Base-by-base conservation (phyloP, 2,113 vertebrate genomes). In the Diphyllodes magnificus region DNA sequence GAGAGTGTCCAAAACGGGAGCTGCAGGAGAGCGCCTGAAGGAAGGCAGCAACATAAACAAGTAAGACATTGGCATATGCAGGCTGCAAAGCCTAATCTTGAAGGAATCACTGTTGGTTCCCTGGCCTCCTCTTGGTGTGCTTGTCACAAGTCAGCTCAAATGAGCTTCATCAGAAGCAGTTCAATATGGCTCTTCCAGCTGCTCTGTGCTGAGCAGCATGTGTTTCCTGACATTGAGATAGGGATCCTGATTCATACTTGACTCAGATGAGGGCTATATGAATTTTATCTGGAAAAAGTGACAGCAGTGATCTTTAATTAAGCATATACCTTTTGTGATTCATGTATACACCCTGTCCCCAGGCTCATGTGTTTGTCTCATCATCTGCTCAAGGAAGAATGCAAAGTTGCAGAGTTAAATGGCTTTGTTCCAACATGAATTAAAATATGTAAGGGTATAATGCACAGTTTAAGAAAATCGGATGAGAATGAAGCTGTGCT, bases 1-100 rank as follows among this genome's bases (percentile, higher is more conserved):
- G 91, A 97, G 99, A 50, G 99, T 99, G 28, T 99, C 99, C 66
- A 99, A 99, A 97, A 99, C 99, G 0, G 99, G 99, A 97, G 99
- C 99, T 20, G 99, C 99, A 6, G 99, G 99, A 53, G 99, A 99
- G 96, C 98, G 99, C 53, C 98, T 99, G 57, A 99, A 99, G 96
- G 99, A 99, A 97, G 99, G 99, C 96, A 99, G 99, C 98, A 99
- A 99, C 97, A 99, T 99, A 92, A 99, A 99, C 98, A 99, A 99
- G 99, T 99, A 98, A 98, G 98, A 6, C 61, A 6, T 23, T 1
- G 3, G 15, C 28, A 16, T 68, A 19, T 0, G 0, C 13, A 51
- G 50, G 31, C 44, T 86, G 31, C 4, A 13, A 21, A 81, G 20
- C 42, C n/a, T 50, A 1, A 28, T 30, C 47, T 72, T 54, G 15